Evolutionary conservation across 2,797 vertebrate genomes (phyloP).

Genomic region (Hybognathus amarus): DNA sequence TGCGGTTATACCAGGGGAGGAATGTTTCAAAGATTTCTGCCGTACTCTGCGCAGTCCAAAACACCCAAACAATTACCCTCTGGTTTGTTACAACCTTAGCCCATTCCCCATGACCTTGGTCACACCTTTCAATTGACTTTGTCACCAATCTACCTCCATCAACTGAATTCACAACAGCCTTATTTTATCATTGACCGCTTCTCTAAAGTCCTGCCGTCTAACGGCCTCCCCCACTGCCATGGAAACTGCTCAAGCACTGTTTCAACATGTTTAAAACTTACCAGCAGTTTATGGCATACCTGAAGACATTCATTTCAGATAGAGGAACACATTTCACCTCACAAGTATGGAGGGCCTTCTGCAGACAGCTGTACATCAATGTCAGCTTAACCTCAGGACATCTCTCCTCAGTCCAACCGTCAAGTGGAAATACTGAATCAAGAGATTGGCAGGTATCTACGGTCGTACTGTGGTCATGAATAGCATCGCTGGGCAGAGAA

Average conservation of each 20-base stretch:
- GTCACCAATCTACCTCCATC: not conserved
- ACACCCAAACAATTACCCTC: no score
- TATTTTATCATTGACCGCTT: not conserved
- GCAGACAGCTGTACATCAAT: not conserved
- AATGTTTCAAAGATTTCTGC: no score
- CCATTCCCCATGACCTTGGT: not conserved
- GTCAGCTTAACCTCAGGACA: not conserved
- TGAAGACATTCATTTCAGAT: not conserved
- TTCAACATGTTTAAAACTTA: not conserved
- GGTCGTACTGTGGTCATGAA: no score
- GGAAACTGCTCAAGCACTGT: not conserved
- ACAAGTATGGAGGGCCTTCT: not conserved
- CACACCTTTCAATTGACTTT: not conserved
- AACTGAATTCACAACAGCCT: not conserved
- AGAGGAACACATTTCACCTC: not conserved
- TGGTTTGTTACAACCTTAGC: not conserved
- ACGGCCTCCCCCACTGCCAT: not conserved
- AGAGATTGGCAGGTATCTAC: no score
- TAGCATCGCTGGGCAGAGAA: no score
- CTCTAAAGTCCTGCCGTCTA: not conserved
- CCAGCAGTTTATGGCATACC: not conserved
- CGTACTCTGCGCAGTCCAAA: no score
- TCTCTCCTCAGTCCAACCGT: not conserved
- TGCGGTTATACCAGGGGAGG: no score
- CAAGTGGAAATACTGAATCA: no score